phyloP scores from a whole-genome alignment of 1,140 invertebrate genomes.

The Phthorimaea operculella region DNA sequence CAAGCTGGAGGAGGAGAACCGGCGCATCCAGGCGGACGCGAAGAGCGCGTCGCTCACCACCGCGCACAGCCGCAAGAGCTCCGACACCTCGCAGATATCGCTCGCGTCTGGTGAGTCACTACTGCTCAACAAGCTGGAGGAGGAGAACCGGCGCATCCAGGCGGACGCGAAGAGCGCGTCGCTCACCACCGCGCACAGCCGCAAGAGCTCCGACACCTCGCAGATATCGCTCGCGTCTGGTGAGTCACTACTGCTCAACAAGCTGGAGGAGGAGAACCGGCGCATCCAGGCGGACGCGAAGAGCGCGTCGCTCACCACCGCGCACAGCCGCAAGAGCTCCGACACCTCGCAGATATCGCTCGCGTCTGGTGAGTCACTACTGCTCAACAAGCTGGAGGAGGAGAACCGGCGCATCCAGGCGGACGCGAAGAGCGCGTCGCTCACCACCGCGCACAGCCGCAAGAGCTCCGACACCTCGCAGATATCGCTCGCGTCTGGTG shows the following conservation, averaged over 20 bases:
- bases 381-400: slow-evolving; percentile 93
- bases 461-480: slow-evolving; percentile 94
- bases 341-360: slow-evolving; percentile 92
- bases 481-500: slow-evolving; percentile 87
- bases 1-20: slow-evolving; percentile 94
- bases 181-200: slow-evolving; percentile 85
- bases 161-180: slow-evolving; percentile 94
- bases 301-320: slow-evolving; percentile 85
- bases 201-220: slow-evolving; percentile 93
- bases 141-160: slow-evolving; percentile 93
- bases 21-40: slow-evolving; percentile 93
- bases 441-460: slow-evolving; percentile 87
- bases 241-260: no score
- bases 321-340: slow-evolving; percentile 92
- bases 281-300: slow-evolving; percentile 95
- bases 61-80: slow-evolving; percentile 92
- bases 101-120: slow-evolving; percentile 79
- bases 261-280: slow-evolving; percentile 94
- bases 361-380: slow-evolving; percentile 80
- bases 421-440: slow-evolving; percentile 92
- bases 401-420: slow-evolving; percentile 94
- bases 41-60: slow-evolving; percentile 89
- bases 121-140: slow-evolving; percentile 91
- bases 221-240: slow-evolving; percentile 89
- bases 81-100: slow-evolving; percentile 92